These are phyloP conservation scores for Stenotaenia linearis DNA, from an alignment of 2,888 invertebrate genomes.

Conservation along the genomic window DNA sequence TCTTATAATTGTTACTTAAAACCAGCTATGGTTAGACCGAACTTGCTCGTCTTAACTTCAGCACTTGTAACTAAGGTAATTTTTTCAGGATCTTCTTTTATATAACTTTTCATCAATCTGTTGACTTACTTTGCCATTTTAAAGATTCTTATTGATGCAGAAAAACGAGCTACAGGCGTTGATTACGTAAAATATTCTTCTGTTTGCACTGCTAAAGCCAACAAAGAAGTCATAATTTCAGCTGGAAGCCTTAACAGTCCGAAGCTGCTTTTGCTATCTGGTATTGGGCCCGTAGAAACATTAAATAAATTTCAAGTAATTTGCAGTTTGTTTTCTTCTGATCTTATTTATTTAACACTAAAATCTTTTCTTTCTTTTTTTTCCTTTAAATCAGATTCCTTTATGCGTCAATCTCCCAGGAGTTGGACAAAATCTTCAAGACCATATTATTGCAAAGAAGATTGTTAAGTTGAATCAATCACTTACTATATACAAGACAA, in stretches of 20 bases:
- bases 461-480: too few relatives aligned
- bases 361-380: not conserved
- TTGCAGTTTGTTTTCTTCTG: too few relatives aligned
- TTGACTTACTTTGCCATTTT: too few relatives aligned
- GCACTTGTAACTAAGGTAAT: not conserved
- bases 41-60: not conserved
- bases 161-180: not conserved
- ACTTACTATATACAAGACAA: too few relatives aligned
- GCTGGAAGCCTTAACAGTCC: not conserved
- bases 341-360: too few relatives aligned
- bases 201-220: not conserved
- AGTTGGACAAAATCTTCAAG: not conserved
- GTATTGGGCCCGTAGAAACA: not conserved
- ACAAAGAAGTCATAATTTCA: conserved; percentile 5
- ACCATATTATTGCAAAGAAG: too few relatives aligned
- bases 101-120: not conserved
- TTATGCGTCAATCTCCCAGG: not conserved
- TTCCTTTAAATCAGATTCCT: not conserved
- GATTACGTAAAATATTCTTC: not conserved
- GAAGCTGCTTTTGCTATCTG: conserved; percentile 1
- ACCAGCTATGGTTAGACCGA: not conserved
- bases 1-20: not conserved
- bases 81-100: not conserved
- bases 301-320: not conserved
- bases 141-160: not conserved